Evolutionary conservation across 2,113 vertebrate species (phyloP), one percentile per base, ranked within the genome.

Genomic region (Porphyrio hochstetteri): DNA sequence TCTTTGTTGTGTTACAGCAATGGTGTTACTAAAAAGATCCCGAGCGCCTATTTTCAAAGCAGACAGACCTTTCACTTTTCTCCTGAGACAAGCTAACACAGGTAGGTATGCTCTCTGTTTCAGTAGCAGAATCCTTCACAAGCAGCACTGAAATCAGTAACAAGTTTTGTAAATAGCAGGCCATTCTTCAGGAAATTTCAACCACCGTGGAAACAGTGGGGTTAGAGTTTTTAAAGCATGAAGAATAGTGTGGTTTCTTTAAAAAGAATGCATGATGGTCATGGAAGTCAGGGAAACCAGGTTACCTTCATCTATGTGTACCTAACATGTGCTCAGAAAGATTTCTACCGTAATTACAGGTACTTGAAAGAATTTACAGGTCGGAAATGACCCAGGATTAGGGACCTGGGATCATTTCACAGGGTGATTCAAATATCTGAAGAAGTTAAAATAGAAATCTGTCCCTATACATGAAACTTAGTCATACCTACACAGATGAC

Each of bases 21-120:
- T 99, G 98, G 95, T 99, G 76, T 96, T 99, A 59, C 97, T 99
- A 57, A 99, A 99, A 97, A 97, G 99, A 95, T 99, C 99, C 48
- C 97, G 98, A 36, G 97, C 98, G 17, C 98, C 99, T 7, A 91
- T 99, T 84, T 99, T 99, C 94, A 99, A 99, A 97, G 99, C 98
- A 28, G 98, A 99, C 86, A 96, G 98, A 28, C 98, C 99, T 31
- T 99, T 99, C 96, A 89, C 98, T 42, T 99, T 99, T 93, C 97
- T 99, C 46, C 97, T 99, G 82, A 98, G 98, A 93, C 98, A 99
- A 75, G 84, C 96, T 29, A 97, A 94, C 78, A 98, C 98, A 99
- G 99, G 99, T 99, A 98, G 0, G 57, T 17, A 36, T 2, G 9
- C 24, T 84, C 65, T 44, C 11, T 4, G 2, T 19, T 61, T 65